Base-by-base conservation (phyloP, 2,888 invertebrate genomes). In the Lymantria monacha region DNA sequence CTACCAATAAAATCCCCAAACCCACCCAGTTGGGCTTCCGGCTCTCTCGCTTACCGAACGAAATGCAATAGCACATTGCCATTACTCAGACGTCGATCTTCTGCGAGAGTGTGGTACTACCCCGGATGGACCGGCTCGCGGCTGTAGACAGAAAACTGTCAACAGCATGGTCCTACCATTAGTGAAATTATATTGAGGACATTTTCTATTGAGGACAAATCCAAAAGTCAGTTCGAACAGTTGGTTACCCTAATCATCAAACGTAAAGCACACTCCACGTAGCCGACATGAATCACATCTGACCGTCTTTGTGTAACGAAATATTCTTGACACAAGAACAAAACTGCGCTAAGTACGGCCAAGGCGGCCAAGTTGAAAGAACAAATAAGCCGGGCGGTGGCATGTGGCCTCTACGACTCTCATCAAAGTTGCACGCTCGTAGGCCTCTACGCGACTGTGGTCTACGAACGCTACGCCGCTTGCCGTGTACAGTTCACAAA, bases 341-440 rank as follows among this genome's bases (percentile, higher is more conserved):
- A 66, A 69, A 69, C 63, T 66, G 55, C 50, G 59, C 60, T 59
- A 70, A 63, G 59, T 63, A 68, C 60, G 60, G 48, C 44, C 38
- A 40, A 54, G 58, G 67, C 66, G 68, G 65, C 63, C 52, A 72
- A 72, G 66, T 70, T 69, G 69, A 72, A 74, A 74, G 75, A 85
- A 84, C 80, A 83, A 87, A 83, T 82, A 83, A 77, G 70, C 58
- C 51, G 59, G 49, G 53, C 52, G 69, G 76, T 69, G 69, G 67
- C 85, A 84, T 81, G 74, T 85, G 85, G 74, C 68, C 63, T 68
- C 76, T 80, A 85, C 79, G 79, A 78, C 74, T 66, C 78, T 83
- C 87, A 88, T 88, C 84, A 87, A 88, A 87, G 70, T 87, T 86
- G 84, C 83, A 87, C 74, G 79, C 76, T 59, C 65, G 71, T 71